Evolutionary conservation across 2,797 vertebrate genomes (phyloP).

Genomic region (Sebastes glaucus): DNA sequence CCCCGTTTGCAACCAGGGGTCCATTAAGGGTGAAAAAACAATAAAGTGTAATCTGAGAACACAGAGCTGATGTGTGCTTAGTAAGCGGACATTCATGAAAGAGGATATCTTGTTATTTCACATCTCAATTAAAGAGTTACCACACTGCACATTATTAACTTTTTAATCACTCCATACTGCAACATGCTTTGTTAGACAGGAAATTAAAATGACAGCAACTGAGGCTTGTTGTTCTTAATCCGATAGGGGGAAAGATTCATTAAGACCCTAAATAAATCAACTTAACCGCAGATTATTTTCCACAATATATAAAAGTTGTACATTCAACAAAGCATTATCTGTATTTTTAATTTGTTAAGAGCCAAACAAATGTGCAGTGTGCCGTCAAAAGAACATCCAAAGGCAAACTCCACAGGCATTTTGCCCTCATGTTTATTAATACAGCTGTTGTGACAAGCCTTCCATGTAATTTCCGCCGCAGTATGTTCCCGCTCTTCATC

Average conservation of each 20-base stretch:
- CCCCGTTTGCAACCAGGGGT: neutral
- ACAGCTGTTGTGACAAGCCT: conserved; percentile 59
- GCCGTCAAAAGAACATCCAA: neutral
- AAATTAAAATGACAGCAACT: conserved; percentile 60
- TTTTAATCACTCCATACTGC: conserved; percentile 44
- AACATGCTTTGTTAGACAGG: conserved; percentile 37
- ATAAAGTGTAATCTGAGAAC: conserved; percentile 25
- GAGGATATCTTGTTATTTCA: conserved; percentile 34
- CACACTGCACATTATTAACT: conserved; percentile 17
- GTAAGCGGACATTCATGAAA: conserved; percentile 38
- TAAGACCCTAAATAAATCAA: neutral
- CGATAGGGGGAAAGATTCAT: neutral
- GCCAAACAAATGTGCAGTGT: neutral
- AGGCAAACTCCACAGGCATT: conserved; percentile 30
- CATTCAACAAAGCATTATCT: neutral
- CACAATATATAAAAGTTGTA: neutral
- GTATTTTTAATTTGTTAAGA: conserved; percentile 7
- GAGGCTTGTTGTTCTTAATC: conserved; percentile 37
- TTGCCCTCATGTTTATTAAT: conserved; percentile 65
- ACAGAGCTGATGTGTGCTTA: conserved; percentile 14
- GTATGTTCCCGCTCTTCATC: conserved; percentile 68
- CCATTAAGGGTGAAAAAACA: conserved; percentile 31
- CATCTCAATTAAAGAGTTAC: conserved; percentile 52
- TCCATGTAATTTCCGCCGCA: conserved; percentile 65
- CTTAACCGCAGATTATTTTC: neutral